These are phyloP conservation scores for Drosophila macrospina DNA, from an alignment of 2,888 invertebrate genomes.

Conservation along the genomic window DNA sequence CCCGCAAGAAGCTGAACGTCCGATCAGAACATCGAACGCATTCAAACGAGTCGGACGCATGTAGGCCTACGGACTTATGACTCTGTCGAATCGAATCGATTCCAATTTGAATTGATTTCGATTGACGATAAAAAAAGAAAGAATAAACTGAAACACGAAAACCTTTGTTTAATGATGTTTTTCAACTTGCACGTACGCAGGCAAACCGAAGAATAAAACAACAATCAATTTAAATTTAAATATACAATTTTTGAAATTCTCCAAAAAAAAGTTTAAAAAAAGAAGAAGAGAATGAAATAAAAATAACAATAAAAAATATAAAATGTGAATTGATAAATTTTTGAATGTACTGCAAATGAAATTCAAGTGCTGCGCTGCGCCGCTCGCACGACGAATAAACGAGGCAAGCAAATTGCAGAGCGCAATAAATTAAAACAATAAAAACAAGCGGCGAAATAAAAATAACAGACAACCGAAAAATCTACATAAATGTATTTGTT, in stretches of 20 bases:
- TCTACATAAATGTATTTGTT: conserved; percentile 78
- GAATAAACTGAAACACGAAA: neutral
- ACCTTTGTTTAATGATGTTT: conserved; percentile 53
- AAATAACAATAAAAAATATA: conserved; percentile 29
- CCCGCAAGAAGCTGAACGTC: conserved; percentile 68
- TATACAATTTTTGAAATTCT: conserved; percentile 57
- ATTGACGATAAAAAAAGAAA: conserved; percentile 14
- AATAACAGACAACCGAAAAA: conserved; percentile 53
- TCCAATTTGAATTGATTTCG: conserved; percentile 20
- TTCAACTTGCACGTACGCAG: conserved; percentile 54
- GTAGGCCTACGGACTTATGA: conserved; percentile 64
- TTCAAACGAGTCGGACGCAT: conserved; percentile 76
- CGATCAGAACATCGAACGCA: conserved; percentile 77
- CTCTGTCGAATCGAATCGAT: conserved; percentile 33
- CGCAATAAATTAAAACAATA: conserved; percentile 78
- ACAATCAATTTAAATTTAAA: conserved; percentile 30
- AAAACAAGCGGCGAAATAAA: conserved; percentile 49
- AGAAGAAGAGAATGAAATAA: conserved; percentile 22
- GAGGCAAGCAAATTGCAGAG: conserved; percentile 74
- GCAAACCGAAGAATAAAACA: conserved; percentile 9
- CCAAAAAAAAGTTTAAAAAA: conserved; percentile 18
- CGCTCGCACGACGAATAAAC: conserved; percentile 67
- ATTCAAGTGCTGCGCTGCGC: conserved; percentile 73
- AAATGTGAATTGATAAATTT: conserved; percentile 76
- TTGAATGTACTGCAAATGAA: conserved; percentile 77